These are phyloP conservation scores for Drosophila malerkotliana DNA, from an alignment of 1,140 invertebrate genomes.

Conservation along the genomic window DNA sequence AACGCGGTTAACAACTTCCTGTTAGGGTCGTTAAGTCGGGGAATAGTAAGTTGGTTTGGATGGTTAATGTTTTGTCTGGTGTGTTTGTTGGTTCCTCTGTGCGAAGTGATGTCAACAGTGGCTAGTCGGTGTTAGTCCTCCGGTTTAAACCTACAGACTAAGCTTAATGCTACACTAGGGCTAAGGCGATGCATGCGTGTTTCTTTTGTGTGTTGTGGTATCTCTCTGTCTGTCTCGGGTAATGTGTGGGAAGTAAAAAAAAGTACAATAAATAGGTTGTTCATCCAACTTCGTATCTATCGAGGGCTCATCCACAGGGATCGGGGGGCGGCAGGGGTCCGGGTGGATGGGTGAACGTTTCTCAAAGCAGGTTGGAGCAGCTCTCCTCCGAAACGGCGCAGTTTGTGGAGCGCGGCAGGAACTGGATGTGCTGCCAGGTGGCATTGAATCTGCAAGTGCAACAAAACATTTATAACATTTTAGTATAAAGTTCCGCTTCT, in stretches of 20 bases:
- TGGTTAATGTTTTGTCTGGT: not conserved
- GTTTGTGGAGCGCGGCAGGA: constrained; percentile 72
- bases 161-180: constrained; percentile 27
- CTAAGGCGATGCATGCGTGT: constrained; percentile 32
- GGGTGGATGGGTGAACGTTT: constrained; percentile 17
- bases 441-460: constrained; percentile 71
- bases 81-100: constrained; percentile 9
- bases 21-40: constrained; percentile 1
- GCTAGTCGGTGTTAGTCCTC: constrained; percentile 40
- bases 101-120: constrained; percentile 40
- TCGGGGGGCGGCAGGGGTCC: constrained; percentile 14
- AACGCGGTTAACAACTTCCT: constrained; percentile 6
- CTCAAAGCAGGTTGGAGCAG: constrained; percentile 77
- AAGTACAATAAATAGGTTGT: constrained; percentile 74
- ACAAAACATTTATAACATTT: constrained; percentile 16
- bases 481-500: not conserved
- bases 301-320: constrained; percentile 42
- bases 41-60: not conserved
- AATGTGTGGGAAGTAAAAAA: constrained; percentile 57
- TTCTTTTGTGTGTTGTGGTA: constrained; percentile 14
- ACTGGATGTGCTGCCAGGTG: constrained; percentile 82
- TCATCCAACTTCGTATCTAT: constrained; percentile 5
- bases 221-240: constrained; percentile 13
- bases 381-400: constrained; percentile 64
- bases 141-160: constrained; percentile 27